Percentiles rank a stretch among this genome's conserved stretches.
These are phyloP conservation scores for Aelia acuminata DNA, from an alignment of 2,888 invertebrate genomes.

Conservation along the genomic window DNA sequence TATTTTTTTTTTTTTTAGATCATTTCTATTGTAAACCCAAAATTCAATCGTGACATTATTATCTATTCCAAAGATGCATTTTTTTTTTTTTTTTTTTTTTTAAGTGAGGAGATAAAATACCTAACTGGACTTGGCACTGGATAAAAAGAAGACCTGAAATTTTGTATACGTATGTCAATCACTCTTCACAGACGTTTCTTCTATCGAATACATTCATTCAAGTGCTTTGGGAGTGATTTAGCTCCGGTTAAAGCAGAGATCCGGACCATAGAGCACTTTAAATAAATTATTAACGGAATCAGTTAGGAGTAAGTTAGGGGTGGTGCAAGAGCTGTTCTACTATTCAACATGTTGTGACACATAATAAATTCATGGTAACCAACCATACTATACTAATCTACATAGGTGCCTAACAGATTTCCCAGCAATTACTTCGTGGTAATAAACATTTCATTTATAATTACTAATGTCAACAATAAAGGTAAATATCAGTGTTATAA, in stretches of 20 bases:
- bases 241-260: neutral
- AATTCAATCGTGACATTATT: too few species aligned
- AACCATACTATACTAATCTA: neutral
- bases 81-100: too few species aligned
- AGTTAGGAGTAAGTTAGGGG: neutral
- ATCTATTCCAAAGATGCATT: too few species aligned
- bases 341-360: conserved; percentile 9
- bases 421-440: neutral
- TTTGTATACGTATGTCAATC: too few species aligned
- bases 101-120: too few species aligned
- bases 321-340: neutral
- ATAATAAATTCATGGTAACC: conserved; percentile 2
- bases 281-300: conserved; percentile 12
- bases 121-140: too few species aligned
- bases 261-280: neutral
- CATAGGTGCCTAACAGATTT: neutral
- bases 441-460: neutral
- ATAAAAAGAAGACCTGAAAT: too few species aligned
- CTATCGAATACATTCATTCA: neutral
- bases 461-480: too few species aligned
- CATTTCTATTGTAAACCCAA: too few species aligned
- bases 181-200: neutral
- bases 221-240: neutral
- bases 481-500: too few species aligned
- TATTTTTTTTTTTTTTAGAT: too few species aligned